Conservation (phyloP, 2,797 vertebrate species). For the Linurgus olivaceus region DNA sequence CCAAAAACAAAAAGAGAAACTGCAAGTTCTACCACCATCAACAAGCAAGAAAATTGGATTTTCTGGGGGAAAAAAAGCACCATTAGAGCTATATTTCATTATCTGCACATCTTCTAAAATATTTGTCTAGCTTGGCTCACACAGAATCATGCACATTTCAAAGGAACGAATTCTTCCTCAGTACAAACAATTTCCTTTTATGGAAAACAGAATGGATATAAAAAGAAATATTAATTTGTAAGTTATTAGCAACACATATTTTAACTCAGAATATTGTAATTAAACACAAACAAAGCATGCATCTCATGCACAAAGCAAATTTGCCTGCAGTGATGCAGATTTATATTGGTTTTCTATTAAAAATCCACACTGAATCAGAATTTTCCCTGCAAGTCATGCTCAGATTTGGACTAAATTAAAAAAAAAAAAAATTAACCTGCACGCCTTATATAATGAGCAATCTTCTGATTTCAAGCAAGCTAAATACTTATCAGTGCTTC, state of each 20-base stretch:
- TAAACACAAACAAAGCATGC: not conserved
- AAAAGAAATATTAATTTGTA: not conserved
- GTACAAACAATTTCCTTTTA: slow-evolving; percentile 11
- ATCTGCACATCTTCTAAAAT: slow-evolving; percentile 1
- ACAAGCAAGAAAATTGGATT: not conserved
- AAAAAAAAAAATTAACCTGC: not conserved
- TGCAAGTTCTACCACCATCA: not conserved
- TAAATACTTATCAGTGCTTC: not conserved
- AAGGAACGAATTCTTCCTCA: not conserved
- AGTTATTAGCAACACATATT: not conserved
- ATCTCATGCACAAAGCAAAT: not conserved
- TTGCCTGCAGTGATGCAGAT: not conserved
- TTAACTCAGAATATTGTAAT: not conserved
- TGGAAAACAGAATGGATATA: not conserved
- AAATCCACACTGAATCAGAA: not conserved
- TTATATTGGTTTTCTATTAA: not conserved
- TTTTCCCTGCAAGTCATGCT: not conserved
- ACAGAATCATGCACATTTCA: not conserved
- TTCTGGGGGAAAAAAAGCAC: not conserved
- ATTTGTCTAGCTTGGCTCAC: not conserved
- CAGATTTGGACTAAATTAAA: not conserved
- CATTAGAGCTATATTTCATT: not conserved
- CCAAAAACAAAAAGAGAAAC: not conserved
- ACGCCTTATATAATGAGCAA: not conserved
- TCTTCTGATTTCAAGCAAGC: not conserved